Evolutionary conservation across 92 coral and sea anemone genomes (phyloP), one percentile per base, ranked within the genome.

Genomic region (Epizoanthus ramosus): DNA sequence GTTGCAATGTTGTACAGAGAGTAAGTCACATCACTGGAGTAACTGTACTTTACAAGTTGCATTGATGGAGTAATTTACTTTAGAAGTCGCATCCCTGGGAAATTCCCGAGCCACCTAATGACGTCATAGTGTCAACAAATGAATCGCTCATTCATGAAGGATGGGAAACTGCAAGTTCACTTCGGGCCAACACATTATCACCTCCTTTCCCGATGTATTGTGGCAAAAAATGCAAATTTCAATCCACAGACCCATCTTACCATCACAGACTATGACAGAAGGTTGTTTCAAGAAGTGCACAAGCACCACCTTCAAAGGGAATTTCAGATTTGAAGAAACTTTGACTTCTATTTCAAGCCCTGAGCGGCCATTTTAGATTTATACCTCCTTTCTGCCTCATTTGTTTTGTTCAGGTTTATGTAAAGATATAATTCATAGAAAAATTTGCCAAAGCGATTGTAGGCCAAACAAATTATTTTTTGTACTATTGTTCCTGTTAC

Each of bases 51-150:
- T n/a, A n/a, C n/a, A n/a, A n/a, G n/a, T n/a, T n/a, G n/a, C n/a
- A n/a, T n/a, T n/a, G 5, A 2, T 37, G 5, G 43, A 37, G 43
- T 37, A 37, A 37, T 37, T 37, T 37, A 37, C 43, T 37, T 37
- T 37, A 37, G 43, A 47, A 7, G 72, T 37, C 63, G 75, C 18
- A 23, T 77, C 63, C 87, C 84, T 35, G 83, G 83, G 63, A 73
- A 71, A 83, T 82, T 58, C 87, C 84, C 57, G 86, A 82, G 35
- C 82, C 84, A 21, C 90, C 87, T 43, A 71, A 87, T 74, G 83
- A 82, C 47, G 61, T 82, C 47, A 75, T 31, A 54, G 86, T 83
- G 53, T 59, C 87, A 45, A 87, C 87, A 31, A 80, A 70, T 63
- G 90, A 87, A 10, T n/a, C n/a, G 77, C 61, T 84, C 87, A 50